Conservation (phyloP, 2,888 invertebrate species). For the Oxyteleia sp. region DNA sequence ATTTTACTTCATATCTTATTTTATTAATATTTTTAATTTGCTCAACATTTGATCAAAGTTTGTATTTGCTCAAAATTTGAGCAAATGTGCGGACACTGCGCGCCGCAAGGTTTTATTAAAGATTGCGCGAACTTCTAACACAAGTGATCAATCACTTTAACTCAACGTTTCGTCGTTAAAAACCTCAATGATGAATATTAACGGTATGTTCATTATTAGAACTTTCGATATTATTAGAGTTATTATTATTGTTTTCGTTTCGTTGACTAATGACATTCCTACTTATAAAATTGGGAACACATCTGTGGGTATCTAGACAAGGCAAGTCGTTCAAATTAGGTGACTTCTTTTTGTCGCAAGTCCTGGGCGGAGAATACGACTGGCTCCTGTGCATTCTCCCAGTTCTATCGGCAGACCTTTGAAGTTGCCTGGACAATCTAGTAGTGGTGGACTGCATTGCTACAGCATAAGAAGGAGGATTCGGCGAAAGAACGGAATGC, state of each 20-base stretch:
- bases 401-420: conserved; percentile 21
- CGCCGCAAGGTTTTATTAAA: too few species aligned
- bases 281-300: conserved; percentile 21
- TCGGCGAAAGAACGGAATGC: conserved; percentile 50
- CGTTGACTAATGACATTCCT: conserved; percentile 14
- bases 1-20: too few species aligned
- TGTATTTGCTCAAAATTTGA: too few species aligned
- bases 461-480: conserved; percentile 79
- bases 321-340: conserved; percentile 4
- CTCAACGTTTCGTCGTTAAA: too few species aligned
- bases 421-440: conserved; percentile 28
- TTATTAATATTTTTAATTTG: too few species aligned
- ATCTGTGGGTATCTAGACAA: background rate
- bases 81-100: too few species aligned
- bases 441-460: conserved; percentile 57
- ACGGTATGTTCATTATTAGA: conserved; percentile 18
- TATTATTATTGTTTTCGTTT: conserved; percentile 6
- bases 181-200: conserved; percentile 15
- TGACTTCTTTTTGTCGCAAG: conserved; percentile 45
- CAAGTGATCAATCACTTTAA: too few species aligned
- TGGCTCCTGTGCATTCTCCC: conserved; percentile 48
- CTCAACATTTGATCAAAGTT: too few species aligned
- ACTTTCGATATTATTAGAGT: background rate
- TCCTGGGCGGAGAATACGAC: conserved; percentile 52
- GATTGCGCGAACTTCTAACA: too few species aligned